phyloP scores from a whole-genome alignment of 2,888 invertebrate species.

The Drosophila hawaiiensis region DNA sequence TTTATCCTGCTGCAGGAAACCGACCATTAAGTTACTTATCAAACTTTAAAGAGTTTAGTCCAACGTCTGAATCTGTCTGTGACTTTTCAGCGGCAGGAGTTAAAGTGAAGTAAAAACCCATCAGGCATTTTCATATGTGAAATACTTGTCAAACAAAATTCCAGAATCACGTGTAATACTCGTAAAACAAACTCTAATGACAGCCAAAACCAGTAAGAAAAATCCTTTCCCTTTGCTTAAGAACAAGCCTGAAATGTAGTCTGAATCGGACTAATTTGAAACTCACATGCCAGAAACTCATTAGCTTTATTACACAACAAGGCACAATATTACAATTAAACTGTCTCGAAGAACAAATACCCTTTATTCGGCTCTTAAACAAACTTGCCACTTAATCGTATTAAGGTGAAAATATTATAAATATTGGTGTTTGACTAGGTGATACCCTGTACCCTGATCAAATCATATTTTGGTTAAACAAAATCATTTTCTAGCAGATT shows the following conservation, averaged over 20 bases:
- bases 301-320: slow-evolving; percentile 63
- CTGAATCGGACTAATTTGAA: slow-evolving; percentile 35
- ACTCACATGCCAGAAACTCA: slow-evolving; percentile 71
- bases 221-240: slow-evolving; percentile 15
- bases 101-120: slow-evolving; percentile 21
- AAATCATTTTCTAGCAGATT: not conserved
- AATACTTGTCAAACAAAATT: slow-evolving; percentile 36
- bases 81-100: slow-evolving; percentile 22
- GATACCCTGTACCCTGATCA: not conserved
- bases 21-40: not conserved
- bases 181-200: slow-evolving; percentile 52
- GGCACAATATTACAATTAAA: not conserved
- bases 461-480: not conserved
- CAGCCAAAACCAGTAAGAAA: slow-evolving; percentile 34
- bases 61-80: slow-evolving; percentile 11
- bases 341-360: slow-evolving; percentile 4
- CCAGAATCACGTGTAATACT: slow-evolving; percentile 48
- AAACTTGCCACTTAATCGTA: not conserved
- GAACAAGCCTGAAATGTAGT: slow-evolving; percentile 31
- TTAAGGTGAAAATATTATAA: not conserved
- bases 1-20: slow-evolving; percentile 4
- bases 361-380: not conserved
- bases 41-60: slow-evolving; percentile 17
- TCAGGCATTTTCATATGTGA: slow-evolving; percentile 26
- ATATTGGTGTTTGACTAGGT: not conserved